These are phyloP conservation scores for Bombus waltoni DNA, from an alignment of 1,140 invertebrate genomes.

Conservation along the genomic window DNA sequence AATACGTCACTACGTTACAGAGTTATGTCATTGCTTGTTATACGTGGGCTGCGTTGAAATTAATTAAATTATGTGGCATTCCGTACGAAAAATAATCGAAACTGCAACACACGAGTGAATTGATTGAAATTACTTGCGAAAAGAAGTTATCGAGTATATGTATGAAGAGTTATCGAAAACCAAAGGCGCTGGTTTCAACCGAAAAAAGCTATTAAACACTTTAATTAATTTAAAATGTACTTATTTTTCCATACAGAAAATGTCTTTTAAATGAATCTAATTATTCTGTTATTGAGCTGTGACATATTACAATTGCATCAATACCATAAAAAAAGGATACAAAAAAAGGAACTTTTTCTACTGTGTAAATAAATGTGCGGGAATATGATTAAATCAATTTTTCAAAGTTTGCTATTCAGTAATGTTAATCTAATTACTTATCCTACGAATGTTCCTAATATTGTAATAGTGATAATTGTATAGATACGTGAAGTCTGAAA, in stretches of 20 bases:
- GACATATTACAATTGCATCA: constrained; percentile 35
- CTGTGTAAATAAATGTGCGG: constrained; percentile 71
- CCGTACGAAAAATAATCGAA: constrained; percentile 14
- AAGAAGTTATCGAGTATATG: neutral
- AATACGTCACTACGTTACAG: constrained; percentile 28
- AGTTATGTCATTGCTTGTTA: constrained; percentile 48
- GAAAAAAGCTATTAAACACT: neutral
- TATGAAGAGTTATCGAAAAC: neutral
- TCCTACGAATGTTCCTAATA: constrained; percentile 72
- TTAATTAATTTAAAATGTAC: constrained; percentile 62
- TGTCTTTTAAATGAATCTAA: constrained; percentile 56
- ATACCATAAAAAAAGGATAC: constrained; percentile 45
- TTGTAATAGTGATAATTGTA: constrained; percentile 63
- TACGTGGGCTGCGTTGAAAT: constrained; percentile 24
- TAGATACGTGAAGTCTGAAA: constrained; percentile 35
- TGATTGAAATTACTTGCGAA: constrained; percentile 10
- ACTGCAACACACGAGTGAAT: neutral
- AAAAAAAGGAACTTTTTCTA: constrained; percentile 64
- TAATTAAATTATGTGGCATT: constrained; percentile 47
- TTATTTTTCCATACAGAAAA: constrained; percentile 47
- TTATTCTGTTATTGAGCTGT: constrained; percentile 57
- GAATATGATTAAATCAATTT: constrained; percentile 65
- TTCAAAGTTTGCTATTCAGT: constrained; percentile 65
- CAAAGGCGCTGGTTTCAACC: neutral
- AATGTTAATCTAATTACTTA: constrained; percentile 65